Base-by-base conservation (phyloP, 2,888 invertebrate genomes). In the Lasioglossum oenotherae region DNA sequence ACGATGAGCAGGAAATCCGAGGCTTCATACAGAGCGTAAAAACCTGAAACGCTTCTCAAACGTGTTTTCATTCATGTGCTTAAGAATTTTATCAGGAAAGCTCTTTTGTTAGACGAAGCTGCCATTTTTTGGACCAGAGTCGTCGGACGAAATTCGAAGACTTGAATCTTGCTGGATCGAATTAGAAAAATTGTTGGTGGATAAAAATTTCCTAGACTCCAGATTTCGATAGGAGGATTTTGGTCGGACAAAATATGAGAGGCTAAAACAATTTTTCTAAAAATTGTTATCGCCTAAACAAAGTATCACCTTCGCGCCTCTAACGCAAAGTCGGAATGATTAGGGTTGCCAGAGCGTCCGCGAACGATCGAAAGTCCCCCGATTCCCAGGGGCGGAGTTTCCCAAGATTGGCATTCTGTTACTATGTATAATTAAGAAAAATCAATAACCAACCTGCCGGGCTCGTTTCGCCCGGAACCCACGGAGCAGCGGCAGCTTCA, bases 401-500 rank as follows among this genome's bases (percentile, higher is more conserved):
- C 27, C 38, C 27, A 86, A 81, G 81, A 76, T 84, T 35, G 78
- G 44, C 53, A 76, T 73, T 73, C 49, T 73, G 44, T 78, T 67
- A n/a, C 72, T 82, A 23, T 67, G 67, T 67, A 60, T 87, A 87
- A 87, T 87, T 87, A 85, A 82, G 80, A 87, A 85, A 87, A 85
- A 87, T 87, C 86, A 85, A 87, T 87, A 67, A 82, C 73, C 67
- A 69, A 84, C 80, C 84, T 84, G 81, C 75, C 44, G 75, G 27
- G 81, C 81, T 84, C 49, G 80, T 71, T 81, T 74, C 64, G 77
- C 57, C 77, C 84, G 85, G 80, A 80, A 64, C 44, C 49, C 60
- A 16, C 57, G 60, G 53, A 44, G 74, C 71, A 49, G 71, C 78
- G 44, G 60, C 23, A 60, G 27, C 60, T 84, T 80, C 38, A 27